A percentile compares a stretch with the other conserved stretches of the same genome.
Evolutionary conservation across 2,888 invertebrate genomes (phyloP).

Genomic region (Ethmia dodecea): DNA sequence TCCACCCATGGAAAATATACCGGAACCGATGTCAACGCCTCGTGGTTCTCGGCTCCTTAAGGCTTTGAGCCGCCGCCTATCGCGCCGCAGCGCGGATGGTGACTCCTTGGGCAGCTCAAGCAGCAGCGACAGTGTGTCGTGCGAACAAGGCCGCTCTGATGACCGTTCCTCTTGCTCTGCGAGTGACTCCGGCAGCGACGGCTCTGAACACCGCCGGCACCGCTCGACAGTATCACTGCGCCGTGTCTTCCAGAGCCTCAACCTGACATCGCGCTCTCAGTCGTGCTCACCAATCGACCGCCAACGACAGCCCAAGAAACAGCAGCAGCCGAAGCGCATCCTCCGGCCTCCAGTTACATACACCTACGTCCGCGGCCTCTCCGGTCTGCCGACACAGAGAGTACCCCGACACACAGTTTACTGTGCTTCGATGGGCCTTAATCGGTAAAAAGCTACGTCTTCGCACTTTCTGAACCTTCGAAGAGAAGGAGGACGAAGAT

Average conservation of each 20-base stretch:
- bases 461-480: constrained; percentile 17
- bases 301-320: constrained; percentile 71
- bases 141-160: constrained; percentile 50
- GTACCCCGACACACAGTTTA: constrained; percentile 79
- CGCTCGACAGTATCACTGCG: constrained; percentile 82
- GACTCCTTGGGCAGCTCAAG: constrained; percentile 64
- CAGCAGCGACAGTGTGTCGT: constrained; percentile 64
- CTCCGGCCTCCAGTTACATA: constrained; percentile 87
- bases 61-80: constrained; percentile 80
- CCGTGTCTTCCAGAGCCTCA: constrained; percentile 84
- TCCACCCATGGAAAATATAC: constrained; percentile 70
- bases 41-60: constrained; percentile 82
- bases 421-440: constrained; percentile 49
- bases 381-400: constrained; percentile 88
- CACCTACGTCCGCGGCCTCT: constrained; percentile 88
- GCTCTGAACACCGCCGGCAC: constrained; percentile 67
- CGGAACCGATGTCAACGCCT: constrained; percentile 73
- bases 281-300: constrained; percentile 77
- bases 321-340: constrained; percentile 84
- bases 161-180: constrained; percentile 73
- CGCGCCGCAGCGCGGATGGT: constrained; percentile 66
- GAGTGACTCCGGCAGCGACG: constrained; percentile 81
- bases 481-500: constrained; percentile 41
- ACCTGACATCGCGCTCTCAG: constrained; percentile 79
- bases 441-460: constrained; percentile 46